Conservation (phyloP, 2,797 vertebrate genomes). For the Menidia menidia region DNA sequence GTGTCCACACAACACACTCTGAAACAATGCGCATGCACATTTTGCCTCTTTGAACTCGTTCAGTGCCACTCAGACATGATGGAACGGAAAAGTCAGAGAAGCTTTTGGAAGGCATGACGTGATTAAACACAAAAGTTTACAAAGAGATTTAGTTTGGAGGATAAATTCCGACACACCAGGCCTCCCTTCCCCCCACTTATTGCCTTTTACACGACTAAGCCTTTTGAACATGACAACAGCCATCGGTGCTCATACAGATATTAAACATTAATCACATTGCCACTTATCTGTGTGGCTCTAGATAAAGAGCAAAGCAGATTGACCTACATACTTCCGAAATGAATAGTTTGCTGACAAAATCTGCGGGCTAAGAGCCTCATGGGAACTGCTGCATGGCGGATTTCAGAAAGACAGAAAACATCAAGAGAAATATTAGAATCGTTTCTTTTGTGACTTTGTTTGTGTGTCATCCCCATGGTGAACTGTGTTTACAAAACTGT, state of each 20-base stretch:
- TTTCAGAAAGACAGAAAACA: constrained; percentile 48
- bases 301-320: constrained; percentile 75
- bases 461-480: constrained; percentile 48
- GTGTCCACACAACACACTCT: constrained; percentile 58
- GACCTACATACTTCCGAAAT: constrained; percentile 75
- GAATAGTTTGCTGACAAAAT: constrained; percentile 64
- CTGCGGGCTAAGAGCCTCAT: constrained; percentile 47
- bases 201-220: constrained; percentile 54
- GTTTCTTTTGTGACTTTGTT: constrained; percentile 57
- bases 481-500: constrained; percentile 52
- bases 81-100: constrained; percentile 26
- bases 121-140: constrained; percentile 33
- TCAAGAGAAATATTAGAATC: constrained; percentile 56
- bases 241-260: constrained; percentile 65
- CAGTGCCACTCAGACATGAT: constrained; percentile 41
- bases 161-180: constrained; percentile 18
- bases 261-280: constrained; percentile 69
- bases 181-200: not conserved
- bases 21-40: constrained; percentile 65
- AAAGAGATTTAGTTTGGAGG: constrained; percentile 23
- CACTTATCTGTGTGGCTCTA: constrained; percentile 65
- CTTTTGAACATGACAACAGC: constrained; percentile 49
- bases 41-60: constrained; percentile 28
- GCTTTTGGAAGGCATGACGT: not conserved
- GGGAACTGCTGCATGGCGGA: constrained; percentile 49